These are phyloP conservation scores for Cryptophagus acutangulus DNA, from an alignment of 2,888 invertebrate genomes.

Conservation along the genomic window DNA sequence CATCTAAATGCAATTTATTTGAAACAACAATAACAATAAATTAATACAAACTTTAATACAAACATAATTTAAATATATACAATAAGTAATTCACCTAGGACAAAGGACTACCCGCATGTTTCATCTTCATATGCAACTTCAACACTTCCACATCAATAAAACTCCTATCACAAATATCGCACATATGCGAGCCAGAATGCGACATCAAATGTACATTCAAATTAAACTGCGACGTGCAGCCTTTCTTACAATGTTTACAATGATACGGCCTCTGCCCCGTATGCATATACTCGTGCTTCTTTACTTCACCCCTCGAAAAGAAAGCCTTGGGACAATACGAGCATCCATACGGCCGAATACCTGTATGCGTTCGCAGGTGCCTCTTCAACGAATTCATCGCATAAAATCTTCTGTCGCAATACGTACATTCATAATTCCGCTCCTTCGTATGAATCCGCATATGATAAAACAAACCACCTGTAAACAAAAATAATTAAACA, in stretches of 20 bases:
- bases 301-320: constrained; percentile 60
- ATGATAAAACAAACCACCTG: constrained; percentile 47
- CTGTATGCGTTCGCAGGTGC: constrained; percentile 74
- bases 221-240: constrained; percentile 44
- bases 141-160: constrained; percentile 30
- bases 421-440: constrained; percentile 28
- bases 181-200: constrained; percentile 41
- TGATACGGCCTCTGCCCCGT: constrained; percentile 46
- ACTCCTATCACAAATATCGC: constrained; percentile 26
- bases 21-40: too few relatives aligned
- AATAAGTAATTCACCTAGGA: too few relatives aligned
- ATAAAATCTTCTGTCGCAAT: constrained; percentile 28
- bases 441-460: constrained; percentile 32
- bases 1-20: too few relatives aligned
- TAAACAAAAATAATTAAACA: too few relatives aligned
- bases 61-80: too few relatives aligned
- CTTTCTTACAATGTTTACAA: constrained; percentile 47
- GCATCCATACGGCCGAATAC: constrained; percentile 73
- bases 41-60: too few relatives aligned
- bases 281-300: constrained; percentile 39
- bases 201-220: constrained; percentile 50
- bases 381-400: constrained; percentile 59
- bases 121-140: constrained; percentile 28
- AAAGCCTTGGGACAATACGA: constrained; percentile 70
- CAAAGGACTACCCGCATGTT: too few relatives aligned